phyloP scores from a whole-genome alignment of 2,113 vertebrate genomes.

The Nothobranchius kuhntae region DNA sequence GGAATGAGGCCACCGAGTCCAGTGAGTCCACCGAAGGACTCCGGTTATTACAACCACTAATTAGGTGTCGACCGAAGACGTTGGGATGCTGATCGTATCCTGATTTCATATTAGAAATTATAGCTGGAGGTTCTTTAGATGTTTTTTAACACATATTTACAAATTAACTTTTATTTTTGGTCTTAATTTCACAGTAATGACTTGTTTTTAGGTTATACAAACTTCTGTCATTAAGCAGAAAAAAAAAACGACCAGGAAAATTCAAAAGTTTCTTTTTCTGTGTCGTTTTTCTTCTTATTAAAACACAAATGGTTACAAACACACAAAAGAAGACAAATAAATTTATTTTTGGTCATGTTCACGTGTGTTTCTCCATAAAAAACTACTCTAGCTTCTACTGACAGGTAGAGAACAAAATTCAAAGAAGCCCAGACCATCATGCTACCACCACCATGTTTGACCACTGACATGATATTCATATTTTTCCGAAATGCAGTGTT shows the following conservation, averaged over 20 bases:
- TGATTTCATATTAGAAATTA: conserved; percentile 39
- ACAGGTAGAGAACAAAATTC: too few relatives aligned
- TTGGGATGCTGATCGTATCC: conserved; percentile 50
- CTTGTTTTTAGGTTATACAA: conserved; percentile 11
- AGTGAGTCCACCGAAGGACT: conserved; percentile 67
- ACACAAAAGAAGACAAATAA: conserved; percentile 10
- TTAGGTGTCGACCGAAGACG: conserved; percentile 56
- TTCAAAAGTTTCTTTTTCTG: conserved; percentile 2
- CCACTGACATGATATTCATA: too few relatives aligned
- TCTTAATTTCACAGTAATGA: not conserved
- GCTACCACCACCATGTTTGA: too few relatives aligned
- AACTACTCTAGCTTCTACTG: too few relatives aligned
- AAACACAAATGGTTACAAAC: conserved; percentile 14
- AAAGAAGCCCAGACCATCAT: too few relatives aligned
- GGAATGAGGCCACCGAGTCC: conserved; percentile 73
- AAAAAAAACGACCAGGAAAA: conserved; percentile 14
- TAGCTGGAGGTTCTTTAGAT: conserved; percentile 2
- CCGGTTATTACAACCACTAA: conserved; percentile 72
- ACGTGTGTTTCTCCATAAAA: too few relatives aligned
- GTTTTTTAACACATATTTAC: conserved; percentile 20
- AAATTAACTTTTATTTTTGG: conserved; percentile 12
- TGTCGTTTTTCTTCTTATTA: conserved; percentile 13
- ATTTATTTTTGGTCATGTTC: too few relatives aligned
- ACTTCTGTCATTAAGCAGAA: conserved; percentile 9
- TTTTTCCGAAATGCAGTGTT: too few relatives aligned